Percentiles rank a stretch among this genome's conserved stretches.
phyloP scores from a whole-genome alignment of 2,888 invertebrate genomes.

The Drosophila barbarae region DNA sequence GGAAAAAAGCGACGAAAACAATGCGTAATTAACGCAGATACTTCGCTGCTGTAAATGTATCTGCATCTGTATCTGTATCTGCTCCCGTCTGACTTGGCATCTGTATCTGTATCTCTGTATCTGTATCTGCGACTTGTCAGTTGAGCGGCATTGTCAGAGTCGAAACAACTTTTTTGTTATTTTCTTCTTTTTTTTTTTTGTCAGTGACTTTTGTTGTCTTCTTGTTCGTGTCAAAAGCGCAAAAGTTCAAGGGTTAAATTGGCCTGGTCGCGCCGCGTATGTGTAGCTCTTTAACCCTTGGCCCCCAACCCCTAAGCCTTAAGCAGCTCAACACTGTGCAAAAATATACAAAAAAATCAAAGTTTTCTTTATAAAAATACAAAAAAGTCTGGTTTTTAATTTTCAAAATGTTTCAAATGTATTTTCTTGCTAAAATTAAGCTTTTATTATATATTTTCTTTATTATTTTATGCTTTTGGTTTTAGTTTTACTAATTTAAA shows the following conservation, averaged over 20 bases:
- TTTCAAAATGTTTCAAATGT: not conserved
- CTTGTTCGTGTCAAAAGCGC: constrained; percentile 61
- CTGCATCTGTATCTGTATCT: constrained; percentile 18
- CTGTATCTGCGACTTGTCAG: constrained; percentile 59
- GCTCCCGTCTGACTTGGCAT: not conserved
- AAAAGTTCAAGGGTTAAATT: constrained; percentile 70
- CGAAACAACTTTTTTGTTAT: constrained; percentile 61
- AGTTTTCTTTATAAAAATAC: not conserved
- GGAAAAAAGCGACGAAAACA: constrained; percentile 45
- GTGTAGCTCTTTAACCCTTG: constrained; percentile 12
- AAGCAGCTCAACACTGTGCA: not conserved
- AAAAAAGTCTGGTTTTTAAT: not conserved
- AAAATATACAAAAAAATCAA: not conserved
- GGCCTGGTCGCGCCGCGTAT: constrained; percentile 17
- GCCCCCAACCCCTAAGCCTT: not conserved
- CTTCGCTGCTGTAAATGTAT: constrained; percentile 11
- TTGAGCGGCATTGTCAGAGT: constrained; percentile 64
- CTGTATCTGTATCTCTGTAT: constrained; percentile 19
- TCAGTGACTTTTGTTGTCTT: constrained; percentile 42
- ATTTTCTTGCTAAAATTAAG: not conserved
- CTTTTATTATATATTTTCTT: not conserved
- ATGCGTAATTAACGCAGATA: constrained; percentile 68
- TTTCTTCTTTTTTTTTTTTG: constrained; percentile 18
- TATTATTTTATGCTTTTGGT: too few relatives aligned
- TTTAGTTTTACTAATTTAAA: not conserved